These are phyloP conservation scores for Anagyrus pseudococci DNA, from an alignment of 2,888 invertebrate species.

Conservation along the genomic window DNA sequence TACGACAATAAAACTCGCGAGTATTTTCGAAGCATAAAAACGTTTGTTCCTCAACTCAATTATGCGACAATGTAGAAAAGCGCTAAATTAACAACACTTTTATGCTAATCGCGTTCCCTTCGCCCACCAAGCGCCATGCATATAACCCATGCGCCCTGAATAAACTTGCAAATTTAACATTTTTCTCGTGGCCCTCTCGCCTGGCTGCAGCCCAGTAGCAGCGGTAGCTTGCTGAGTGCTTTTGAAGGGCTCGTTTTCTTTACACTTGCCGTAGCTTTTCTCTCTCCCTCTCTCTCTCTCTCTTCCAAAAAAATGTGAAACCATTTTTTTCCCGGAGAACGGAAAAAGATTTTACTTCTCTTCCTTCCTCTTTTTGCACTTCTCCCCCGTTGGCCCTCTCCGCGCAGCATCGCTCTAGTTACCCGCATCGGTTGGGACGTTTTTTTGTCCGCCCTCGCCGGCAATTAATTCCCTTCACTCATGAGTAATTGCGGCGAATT, in stretches of 20 bases:
- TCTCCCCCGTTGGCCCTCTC: too few relatives aligned
- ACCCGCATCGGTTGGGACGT: background rate
- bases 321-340: slow-evolving; percentile 21
- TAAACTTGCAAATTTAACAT: slow-evolving; percentile 24
- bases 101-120: slow-evolving; percentile 25
- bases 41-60: too few relatives aligned
- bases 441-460: slow-evolving; percentile 18
- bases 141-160: too few relatives aligned
- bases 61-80: background rate
- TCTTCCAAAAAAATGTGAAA: slow-evolving; percentile 24
- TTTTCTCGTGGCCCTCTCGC: too few relatives aligned
- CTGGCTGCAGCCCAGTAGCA: background rate
- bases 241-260: slow-evolving; percentile 24
- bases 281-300: too few relatives aligned
- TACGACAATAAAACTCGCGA: too few relatives aligned
- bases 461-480: slow-evolving; percentile 29
- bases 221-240: too few relatives aligned
- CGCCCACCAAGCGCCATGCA: too few relatives aligned
- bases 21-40: too few relatives aligned
- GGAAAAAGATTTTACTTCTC: slow-evolving; percentile 16
- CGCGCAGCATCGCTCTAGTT: too few relatives aligned
- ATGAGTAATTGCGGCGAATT: slow-evolving; percentile 25
- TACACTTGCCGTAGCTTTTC: background rate
- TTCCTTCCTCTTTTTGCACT: background rate
- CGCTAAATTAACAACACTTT: slow-evolving; percentile 15